Conservation (phyloP, 2,113 vertebrate genomes). For the Capricornis sumatraensis region DNA sequence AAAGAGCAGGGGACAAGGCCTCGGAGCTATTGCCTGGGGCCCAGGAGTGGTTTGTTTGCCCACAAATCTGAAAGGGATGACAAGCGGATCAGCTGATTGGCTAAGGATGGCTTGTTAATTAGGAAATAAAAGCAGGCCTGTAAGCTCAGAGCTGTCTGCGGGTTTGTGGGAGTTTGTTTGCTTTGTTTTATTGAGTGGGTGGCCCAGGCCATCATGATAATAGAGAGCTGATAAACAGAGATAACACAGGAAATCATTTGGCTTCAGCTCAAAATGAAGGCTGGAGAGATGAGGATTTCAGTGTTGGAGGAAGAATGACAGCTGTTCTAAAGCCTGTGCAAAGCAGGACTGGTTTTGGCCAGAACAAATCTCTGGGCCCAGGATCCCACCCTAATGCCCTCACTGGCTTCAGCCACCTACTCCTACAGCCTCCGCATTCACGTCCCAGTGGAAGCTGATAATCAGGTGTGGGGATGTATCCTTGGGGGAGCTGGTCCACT, state of each 20-base stretch:
- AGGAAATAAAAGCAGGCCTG: conserved; percentile 10
- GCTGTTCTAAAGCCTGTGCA: background rate
- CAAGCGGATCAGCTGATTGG: background rate
- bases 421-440: fast-evolving
- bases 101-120: conserved; percentile 53
- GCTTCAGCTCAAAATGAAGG: background rate
- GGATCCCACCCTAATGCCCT: background rate
- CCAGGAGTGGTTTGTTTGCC: conserved; percentile 45
- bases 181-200: conserved; percentile 46
- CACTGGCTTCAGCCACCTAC: no score
- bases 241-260: conserved; percentile 25
- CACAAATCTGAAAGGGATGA: conserved; percentile 40
- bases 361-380: background rate
- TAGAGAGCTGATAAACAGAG: conserved; percentile 35
- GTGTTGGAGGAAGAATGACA: background rate
- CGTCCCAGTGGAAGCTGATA: background rate
- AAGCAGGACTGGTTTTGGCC: background rate
- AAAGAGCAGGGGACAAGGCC: background rate
- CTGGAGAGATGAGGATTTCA: background rate
- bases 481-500: background rate
- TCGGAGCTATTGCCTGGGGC: background rate
- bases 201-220: background rate
- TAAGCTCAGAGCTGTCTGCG: background rate
- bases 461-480: background rate
- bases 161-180: conserved; percentile 34